Percentiles rank a stretch among this genome's conserved stretches.
Evolutionary conservation across 2,113 vertebrate species (phyloP).

Genomic region (Mystacornis crossleyi): DNA sequence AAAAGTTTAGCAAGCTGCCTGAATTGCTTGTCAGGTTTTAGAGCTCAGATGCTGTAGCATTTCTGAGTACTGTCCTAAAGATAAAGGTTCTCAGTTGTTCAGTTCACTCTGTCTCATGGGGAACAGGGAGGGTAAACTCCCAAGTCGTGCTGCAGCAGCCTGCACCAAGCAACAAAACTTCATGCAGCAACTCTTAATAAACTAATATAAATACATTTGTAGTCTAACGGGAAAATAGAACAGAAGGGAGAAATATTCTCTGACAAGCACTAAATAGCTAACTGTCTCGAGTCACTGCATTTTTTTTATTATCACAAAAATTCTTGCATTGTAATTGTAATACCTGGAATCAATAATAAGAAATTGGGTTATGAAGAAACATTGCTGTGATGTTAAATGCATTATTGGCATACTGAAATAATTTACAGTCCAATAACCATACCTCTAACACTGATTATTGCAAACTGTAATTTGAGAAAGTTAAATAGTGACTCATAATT

Average conservation of each 20-base stretch:
- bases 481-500: background rate
- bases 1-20: background rate
- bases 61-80: background rate
- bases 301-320: background rate
- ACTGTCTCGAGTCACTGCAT: background rate
- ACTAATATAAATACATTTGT: background rate
- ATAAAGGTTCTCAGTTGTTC: background rate
- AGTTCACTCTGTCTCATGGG: background rate
- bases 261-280: background rate
- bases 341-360: slow-evolving; percentile 13
- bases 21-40: background rate
- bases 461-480: background rate
- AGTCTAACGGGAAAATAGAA: background rate
- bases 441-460: background rate
- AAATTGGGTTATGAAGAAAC: slow-evolving; percentile 19
- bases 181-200: background rate
- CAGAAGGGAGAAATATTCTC: background rate
- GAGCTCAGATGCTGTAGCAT: background rate
- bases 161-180: background rate
- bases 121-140: background rate
- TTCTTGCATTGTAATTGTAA: background rate
- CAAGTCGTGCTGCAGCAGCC: background rate
- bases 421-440: background rate
- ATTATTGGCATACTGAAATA: slow-evolving; percentile 2
- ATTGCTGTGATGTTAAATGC: background rate